Evolutionary conservation across 2,888 invertebrate genomes (phyloP).

Genomic region (Drosophila sordidapex): DNA sequence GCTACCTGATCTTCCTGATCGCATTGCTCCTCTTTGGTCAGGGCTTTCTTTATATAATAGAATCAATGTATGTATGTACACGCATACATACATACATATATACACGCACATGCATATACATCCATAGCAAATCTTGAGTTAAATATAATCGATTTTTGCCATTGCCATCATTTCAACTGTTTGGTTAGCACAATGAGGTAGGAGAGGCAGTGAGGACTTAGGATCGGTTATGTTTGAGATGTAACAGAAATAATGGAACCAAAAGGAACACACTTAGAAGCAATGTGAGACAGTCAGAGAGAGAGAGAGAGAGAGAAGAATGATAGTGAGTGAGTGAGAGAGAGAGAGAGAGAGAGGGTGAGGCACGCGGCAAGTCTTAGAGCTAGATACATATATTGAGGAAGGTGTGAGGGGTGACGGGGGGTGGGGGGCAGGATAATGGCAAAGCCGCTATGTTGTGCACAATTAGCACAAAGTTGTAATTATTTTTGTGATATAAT

Average conservation of each 20-base stretch:
- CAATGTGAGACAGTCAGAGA: constrained; percentile 44
- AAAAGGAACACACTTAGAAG: constrained; percentile 59
- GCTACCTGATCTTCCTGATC: not conserved
- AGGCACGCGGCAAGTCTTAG: constrained; percentile 4
- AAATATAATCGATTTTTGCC: not conserved
- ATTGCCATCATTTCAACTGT: constrained; percentile 24
- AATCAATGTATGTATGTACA: not conserved
- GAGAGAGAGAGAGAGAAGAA: constrained; percentile 10
- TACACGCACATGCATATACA: not conserved
- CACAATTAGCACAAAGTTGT: constrained; percentile 63
- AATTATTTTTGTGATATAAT: constrained; percentile 80
- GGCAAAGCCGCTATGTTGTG: constrained; percentile 35
- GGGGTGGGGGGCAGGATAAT: not conserved
- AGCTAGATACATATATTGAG: constrained; percentile 11
- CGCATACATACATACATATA: not conserved
- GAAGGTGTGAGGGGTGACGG: accelerated
- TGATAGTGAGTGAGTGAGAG: not conserved
- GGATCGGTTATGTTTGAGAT: constrained; percentile 28
- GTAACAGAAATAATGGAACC: constrained; percentile 63
- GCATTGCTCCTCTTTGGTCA: constrained; percentile 7
- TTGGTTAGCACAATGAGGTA: constrained; percentile 41
- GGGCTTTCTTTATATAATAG: constrained; percentile 4
- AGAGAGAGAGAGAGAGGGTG: not conserved
- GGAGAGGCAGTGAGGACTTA: constrained; percentile 26
- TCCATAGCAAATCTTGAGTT: constrained; percentile 7